Base-by-base conservation (phyloP, 1,140 invertebrate species). In the Akabosia matsudoensis region DNA sequence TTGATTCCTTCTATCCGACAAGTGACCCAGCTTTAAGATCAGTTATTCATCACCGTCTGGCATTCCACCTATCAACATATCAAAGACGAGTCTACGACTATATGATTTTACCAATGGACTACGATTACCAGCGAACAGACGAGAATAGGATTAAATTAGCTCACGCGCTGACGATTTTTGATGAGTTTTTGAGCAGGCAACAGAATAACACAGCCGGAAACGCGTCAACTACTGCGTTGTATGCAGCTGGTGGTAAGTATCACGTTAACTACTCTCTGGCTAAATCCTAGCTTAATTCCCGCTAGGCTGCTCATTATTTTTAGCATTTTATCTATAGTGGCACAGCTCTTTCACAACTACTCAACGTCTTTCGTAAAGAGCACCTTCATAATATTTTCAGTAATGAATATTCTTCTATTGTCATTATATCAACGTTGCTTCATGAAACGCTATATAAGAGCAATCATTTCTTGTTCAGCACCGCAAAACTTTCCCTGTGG, bases 51-150 rank as follows among this genome's bases (percentile, higher is more conserved):
- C 90, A 92, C 81, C 86, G 91, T 3, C 83, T 93, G 4, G 90
- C 90, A 79, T 93, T 93, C 82, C 92, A 93, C 83, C 85, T 92
- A 79, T 89, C 89, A 26, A 89, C 90, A 72, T 92, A 92, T 82
- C 93, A 93, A 84, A 86, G 87, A 16, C 87, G 89, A 76, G 91
- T 93, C 79, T 88, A 87, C 4, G 87, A 90, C 76, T 88, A 91
- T 80, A 86, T 87, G 72, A 86, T 91, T 86, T 83, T 83, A 3
- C 91, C 91, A 64, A 91, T 92, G 82, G 92, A 92, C 82, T 92
- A 89, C 78, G 90, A 89, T 82, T 92, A 92, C 79, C 82, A 90
- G 82, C 86, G 90, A 74, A 91, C 89, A 0, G 86, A 89, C 0
- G 84, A 90, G 34, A 86, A 87, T 30, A 81, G 90, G 30, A 92